These are phyloP conservation scores for Stratiomys singularior DNA, from an alignment of 2,888 invertebrate species.

Conservation along the genomic window DNA sequence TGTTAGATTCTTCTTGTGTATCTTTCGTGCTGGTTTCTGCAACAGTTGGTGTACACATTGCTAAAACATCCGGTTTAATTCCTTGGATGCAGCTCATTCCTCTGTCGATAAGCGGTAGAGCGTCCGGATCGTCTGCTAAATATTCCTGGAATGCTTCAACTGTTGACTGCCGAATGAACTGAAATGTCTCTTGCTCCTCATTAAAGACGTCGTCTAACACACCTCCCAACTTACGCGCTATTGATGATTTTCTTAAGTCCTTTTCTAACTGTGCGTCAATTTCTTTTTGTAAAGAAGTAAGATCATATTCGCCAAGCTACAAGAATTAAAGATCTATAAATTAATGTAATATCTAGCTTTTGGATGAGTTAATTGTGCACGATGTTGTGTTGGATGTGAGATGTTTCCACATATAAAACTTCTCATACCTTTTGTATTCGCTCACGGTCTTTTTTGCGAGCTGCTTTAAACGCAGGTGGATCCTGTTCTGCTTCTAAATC, in stretches of 20 bases:
- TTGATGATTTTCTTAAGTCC: slow-evolving; percentile 65
- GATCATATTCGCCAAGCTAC: slow-evolving; percentile 70
- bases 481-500: slow-evolving; percentile 97
- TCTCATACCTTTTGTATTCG: slow-evolving; percentile 76
- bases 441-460: slow-evolving; percentile 88
- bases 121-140: slow-evolving; percentile 58
- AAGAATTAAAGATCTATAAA: slow-evolving; percentile 1
- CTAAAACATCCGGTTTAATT: slow-evolving; percentile 77
- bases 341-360: not conserved
- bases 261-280: slow-evolving; percentile 85
- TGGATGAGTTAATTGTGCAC: not conserved
- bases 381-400: not conserved
- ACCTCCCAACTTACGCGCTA: slow-evolving; percentile 58
- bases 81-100: slow-evolving; percentile 55
- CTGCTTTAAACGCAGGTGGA: slow-evolving; percentile 91
- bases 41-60: slow-evolving; percentile 77
- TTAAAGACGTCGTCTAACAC: slow-evolving; percentile 55
- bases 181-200: slow-evolving; percentile 64
- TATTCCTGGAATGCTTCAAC: slow-evolving; percentile 65
- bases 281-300: slow-evolving; percentile 84
- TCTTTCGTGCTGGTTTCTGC: slow-evolving; percentile 55
- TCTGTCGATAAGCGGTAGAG: slow-evolving; percentile 46
- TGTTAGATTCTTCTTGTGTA: slow-evolving; percentile 53
- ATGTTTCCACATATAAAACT: not conserved
- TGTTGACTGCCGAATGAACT: slow-evolving; percentile 67